Evolutionary conservation across 2,113 vertebrate genomes (phyloP).

Genomic region (Bubo bubo): DNA sequence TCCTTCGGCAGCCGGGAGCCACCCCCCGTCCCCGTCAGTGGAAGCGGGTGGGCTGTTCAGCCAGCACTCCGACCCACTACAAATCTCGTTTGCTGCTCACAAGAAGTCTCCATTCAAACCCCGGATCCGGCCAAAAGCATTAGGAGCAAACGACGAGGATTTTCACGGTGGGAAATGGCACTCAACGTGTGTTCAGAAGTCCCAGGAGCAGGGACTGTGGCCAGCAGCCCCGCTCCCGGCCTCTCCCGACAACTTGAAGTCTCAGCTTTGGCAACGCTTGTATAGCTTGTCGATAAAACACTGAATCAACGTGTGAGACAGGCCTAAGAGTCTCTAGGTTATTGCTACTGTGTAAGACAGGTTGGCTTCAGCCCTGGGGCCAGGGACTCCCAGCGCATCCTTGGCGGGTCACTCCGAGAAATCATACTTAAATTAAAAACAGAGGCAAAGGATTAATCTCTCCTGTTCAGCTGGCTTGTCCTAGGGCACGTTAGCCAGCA

Average conservation of each 20-base stretch:
- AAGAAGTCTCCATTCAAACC: rapidly evolving
- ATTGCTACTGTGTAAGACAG: slow-evolving; percentile 23
- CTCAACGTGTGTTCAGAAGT: background rate
- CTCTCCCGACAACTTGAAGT: background rate
- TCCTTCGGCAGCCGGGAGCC: rapidly evolving
- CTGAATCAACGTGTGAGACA: background rate
- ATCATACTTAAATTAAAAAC: background rate
- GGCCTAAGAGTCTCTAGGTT: background rate
- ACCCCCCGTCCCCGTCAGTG: rapidly evolving
- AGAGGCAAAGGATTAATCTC: background rate
- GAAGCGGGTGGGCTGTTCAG: rapidly evolving
- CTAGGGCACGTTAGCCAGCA: background rate
- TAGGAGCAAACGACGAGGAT: background rate
- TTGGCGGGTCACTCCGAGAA: background rate
- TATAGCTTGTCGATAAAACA: background rate
- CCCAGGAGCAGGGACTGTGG: background rate
- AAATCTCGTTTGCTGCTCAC: background rate
- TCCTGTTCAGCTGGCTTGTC: background rate
- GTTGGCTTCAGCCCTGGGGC: background rate
- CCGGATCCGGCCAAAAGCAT: background rate
- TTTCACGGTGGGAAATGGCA: background rate
- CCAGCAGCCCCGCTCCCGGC: background rate
- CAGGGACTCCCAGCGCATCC: background rate
- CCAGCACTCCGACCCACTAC: rapidly evolving
- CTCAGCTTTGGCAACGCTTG: slow-evolving; percentile 42